Evolutionary conservation across 2,797 vertebrate genomes (phyloP).

Genomic region (Micromesistius poutassou): DNA sequence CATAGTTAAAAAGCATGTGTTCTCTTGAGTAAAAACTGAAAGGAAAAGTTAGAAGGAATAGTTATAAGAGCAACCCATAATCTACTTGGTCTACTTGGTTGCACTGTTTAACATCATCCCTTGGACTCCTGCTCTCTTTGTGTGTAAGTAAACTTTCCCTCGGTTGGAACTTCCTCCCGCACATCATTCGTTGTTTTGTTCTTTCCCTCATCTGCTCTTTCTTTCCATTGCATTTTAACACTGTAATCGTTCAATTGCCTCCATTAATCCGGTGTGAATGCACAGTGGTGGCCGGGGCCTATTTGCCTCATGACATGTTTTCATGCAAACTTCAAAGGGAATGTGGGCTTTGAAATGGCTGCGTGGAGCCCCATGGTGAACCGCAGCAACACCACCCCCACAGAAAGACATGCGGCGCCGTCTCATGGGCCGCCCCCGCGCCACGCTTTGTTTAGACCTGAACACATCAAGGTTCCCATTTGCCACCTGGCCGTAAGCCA

Average conservation of each 20-base stretch:
- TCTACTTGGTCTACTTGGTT: background rate
- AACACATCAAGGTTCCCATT: constrained; percentile 21
- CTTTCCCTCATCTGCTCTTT: background rate
- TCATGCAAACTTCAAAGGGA: constrained; percentile 58
- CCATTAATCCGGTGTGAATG: constrained; percentile 37
- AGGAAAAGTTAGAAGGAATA: background rate
- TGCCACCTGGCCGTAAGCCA: constrained; percentile 23
- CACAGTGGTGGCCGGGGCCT: constrained; percentile 33
- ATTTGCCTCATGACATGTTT: constrained; percentile 51
- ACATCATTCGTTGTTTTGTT: background rate
- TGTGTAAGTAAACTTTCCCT: background rate
- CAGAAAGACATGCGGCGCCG: background rate
- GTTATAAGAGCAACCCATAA: background rate
- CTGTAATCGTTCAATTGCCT: constrained; percentile 25
- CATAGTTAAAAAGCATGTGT: background rate
- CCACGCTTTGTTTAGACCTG: constrained; percentile 30
- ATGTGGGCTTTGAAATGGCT: constrained; percentile 47
- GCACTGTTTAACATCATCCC: background rate
- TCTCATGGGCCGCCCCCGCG: background rate
- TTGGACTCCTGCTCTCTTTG: background rate
- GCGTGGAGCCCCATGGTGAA: constrained; percentile 48
- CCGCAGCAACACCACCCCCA: constrained; percentile 36
- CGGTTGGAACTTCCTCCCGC: background rate
- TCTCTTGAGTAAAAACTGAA: background rate
- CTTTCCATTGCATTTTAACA: background rate